Evolutionary conservation across 2,888 invertebrate genomes (phyloP).

Genomic region (Apomyelois bistriatella): DNA sequence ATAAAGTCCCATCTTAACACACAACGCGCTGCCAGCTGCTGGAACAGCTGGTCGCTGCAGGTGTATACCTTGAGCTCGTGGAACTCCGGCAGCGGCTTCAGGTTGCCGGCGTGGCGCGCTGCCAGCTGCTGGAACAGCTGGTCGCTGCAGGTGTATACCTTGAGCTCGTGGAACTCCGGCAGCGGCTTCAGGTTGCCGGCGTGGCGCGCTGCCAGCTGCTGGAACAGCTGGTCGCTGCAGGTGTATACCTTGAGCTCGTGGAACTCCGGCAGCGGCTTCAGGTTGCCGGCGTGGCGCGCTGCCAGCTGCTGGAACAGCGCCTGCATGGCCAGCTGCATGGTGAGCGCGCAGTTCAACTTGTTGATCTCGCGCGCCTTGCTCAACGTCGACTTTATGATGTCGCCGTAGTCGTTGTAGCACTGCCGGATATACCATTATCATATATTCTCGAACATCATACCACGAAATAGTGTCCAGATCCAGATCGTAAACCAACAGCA

Average conservation of each 20-base stretch:
- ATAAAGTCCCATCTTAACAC: too few relatives aligned
- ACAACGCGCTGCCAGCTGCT: too few relatives aligned
- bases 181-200: slow-evolving; percentile 79
- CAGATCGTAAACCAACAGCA: too few relatives aligned
- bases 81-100: neutral
- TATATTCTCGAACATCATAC: neutral
- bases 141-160: slow-evolving; percentile 42
- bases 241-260: slow-evolving; percentile 88
- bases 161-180: slow-evolving; percentile 93
- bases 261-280: slow-evolving; percentile 88
- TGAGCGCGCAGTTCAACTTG: slow-evolving; percentile 96
- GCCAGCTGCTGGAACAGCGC: slow-evolving; percentile 90
- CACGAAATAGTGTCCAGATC: too few relatives aligned
- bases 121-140: too few relatives aligned
- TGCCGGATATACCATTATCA: slow-evolving; percentile 64
- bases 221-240: too few relatives aligned
- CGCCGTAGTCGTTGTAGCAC: slow-evolving; percentile 99
- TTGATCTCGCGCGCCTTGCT: slow-evolving; percentile 98
- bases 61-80: neutral
- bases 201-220: too few relatives aligned
- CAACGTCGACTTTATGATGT: slow-evolving; percentile 97
- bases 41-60: too few relatives aligned
- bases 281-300: slow-evolving; percentile 70
- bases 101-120: neutral
- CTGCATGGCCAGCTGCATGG: slow-evolving; percentile 95